Evolutionary conservation across 2,888 invertebrate genomes (phyloP).

Genomic region (Chouioia cunea): DNA sequence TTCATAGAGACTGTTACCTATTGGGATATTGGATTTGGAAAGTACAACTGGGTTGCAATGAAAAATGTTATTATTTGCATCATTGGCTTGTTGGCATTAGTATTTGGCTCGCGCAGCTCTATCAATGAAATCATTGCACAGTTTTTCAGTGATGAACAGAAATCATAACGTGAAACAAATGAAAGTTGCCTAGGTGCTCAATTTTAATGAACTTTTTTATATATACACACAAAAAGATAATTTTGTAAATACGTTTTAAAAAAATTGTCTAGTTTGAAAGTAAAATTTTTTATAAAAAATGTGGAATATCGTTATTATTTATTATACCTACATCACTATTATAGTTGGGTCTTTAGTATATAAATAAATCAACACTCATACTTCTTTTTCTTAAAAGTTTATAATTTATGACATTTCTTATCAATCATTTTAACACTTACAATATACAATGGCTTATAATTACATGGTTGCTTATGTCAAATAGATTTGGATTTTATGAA

Average conservation of each 20-base stretch:
- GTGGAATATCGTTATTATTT: slow-evolving; percentile 3
- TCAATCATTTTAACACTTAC: background rate
- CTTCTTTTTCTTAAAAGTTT: background rate
- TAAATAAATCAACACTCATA: background rate
- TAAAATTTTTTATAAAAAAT: slow-evolving; percentile 44
- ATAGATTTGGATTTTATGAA: too few relatives aligned
- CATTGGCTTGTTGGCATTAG: slow-evolving; percentile 84
- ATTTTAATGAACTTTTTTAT: slow-evolving; percentile 42
- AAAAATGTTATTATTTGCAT: slow-evolving; percentile 83
- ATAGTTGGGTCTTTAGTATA: background rate
- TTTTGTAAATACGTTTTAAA: slow-evolving; percentile 48
- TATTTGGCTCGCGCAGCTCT: slow-evolving; percentile 83
- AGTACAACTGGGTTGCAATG: slow-evolving; percentile 78
- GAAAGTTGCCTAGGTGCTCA: slow-evolving; percentile 33
- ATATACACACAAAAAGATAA: slow-evolving; percentile 43
- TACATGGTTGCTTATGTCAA: background rate
- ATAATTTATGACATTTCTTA: background rate
- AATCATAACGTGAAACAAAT: slow-evolving; percentile 15
- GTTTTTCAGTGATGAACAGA: background rate
- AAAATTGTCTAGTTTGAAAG: slow-evolving; percentile 45
- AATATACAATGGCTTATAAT: background rate
- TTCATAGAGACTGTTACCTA: slow-evolving; percentile 87
- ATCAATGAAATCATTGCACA: slow-evolving; percentile 73
- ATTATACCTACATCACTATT: background rate
- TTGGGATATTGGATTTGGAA: slow-evolving; percentile 87